A percentile compares a stretch with the other conserved stretches of the same genome.
Conservation (phyloP, 2,113 vertebrate genomes). For the Phalacrocorax aristotelis region DNA sequence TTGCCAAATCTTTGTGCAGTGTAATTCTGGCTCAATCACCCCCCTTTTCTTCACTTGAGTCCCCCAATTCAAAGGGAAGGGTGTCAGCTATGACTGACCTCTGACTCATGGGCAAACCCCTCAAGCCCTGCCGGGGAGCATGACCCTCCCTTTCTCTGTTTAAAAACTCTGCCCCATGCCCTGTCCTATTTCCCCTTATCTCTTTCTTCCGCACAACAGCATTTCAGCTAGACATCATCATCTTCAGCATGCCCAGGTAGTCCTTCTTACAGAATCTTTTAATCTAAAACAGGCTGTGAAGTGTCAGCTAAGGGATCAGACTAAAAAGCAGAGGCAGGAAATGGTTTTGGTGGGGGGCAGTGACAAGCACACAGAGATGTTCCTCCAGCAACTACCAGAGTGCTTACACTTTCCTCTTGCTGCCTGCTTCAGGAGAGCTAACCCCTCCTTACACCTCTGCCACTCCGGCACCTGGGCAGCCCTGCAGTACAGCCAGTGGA, state of each 20-base stretch:
- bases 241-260: background rate
- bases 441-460: background rate
- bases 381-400: background rate
- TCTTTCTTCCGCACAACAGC: background rate
- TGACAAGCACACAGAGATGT: background rate
- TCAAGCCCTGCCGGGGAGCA: background rate
- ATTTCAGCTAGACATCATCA: background rate
- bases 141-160: background rate
- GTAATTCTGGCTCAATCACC: background rate
- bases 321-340: background rate
- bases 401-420: background rate
- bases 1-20: background rate
- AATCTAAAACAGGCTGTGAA: background rate
- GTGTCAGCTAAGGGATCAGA: background rate
- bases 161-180: background rate
- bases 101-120: fast-evolving
- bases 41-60: background rate
- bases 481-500: background rate
- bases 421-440: background rate
- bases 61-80: background rate
- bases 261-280: background rate
- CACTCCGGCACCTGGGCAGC: background rate
- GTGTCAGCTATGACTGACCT: fast-evolving
- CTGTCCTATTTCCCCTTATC: background rate
- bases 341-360: background rate